Base-by-base conservation (phyloP, 2,797 vertebrate species). In the Siniperca undulata region DNA sequence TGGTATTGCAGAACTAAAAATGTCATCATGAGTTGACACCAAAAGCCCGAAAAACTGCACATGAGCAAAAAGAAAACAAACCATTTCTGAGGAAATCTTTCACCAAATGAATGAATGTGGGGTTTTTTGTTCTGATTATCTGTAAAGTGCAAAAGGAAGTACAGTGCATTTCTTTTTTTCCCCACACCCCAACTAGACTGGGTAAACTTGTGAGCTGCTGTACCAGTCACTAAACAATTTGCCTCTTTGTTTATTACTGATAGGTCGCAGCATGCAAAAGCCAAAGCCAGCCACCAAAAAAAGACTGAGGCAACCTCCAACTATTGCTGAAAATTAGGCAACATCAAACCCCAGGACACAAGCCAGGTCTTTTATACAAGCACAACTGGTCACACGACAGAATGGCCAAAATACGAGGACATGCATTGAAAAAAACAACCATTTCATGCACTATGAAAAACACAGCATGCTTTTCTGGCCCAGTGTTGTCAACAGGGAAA, bases 401-500 rank as follows among this genome's bases (percentile, higher is more conserved):
- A 83, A 71, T 72, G 78, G 82, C 58, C 42, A 69, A 69, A 82
- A 67, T 16, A 80, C 6, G 8, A 79, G 44, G 36, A 82, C 76
- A 86, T 87, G 89, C 88, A 67, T 36, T 30, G n/a, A 38, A 74
- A 85, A 74, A 80, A 73, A 77, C 13, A 22, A 81, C 46, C 36
- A 66, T 78, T 84, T 78, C 92, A 93, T 91, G 88, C 83, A 89
- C 62, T 27, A 79, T 69, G 27, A 85, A 69, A 87, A 59, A 82
- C 73, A 82, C 60, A 70, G 53, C 80, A 86, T 84, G 81, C 86
- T 70, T 60, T 52, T 60, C 68, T 79, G 64, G 44, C 52, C 81
- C 78, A 75, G 48, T 64, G 72, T 48, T 84, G 91, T 87, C 94
- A 94, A 85, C 93, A 95, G 92, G 89, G 89, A 94, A 95, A 89